Base-by-base conservation (phyloP, 2,113 vertebrate genomes). In the Platichthys stellatus region DNA sequence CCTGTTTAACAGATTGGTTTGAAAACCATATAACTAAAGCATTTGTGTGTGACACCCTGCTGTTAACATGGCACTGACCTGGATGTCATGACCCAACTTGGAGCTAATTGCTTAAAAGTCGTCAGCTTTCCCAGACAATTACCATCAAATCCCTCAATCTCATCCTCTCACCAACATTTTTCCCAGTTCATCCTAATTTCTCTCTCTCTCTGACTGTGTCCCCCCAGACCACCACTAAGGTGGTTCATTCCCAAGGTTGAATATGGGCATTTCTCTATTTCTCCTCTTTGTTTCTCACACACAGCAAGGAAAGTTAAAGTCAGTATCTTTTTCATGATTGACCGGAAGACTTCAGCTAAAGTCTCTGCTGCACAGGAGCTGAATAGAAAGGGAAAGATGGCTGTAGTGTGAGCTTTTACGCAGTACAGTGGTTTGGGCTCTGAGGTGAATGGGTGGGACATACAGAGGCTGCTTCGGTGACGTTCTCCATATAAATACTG, bases 391-490 rank as follows among this genome's bases (percentile, higher is more conserved):
- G 4, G 0, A 43, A 17, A 5, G 14, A 31, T 24, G 18, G 4
- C 1, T 40, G 1, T 2, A 57, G 9, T 17, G 20, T 51, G 14
- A 23, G 51, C 12, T 76, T 80, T 72, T 59, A 17, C 61, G 53
- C 2, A 59, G 23, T 31, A 5, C 51, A 17, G 49, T 49, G 40
- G 23, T 43, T 59, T 10, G 23, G 49, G 54, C 67, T 72, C 66
- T 58, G 24, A 65, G 45, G 17, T 56, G 74, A 63, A 62, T 86
- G 86, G 90, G 90, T 69, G 85, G 88, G 84, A 84, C 88, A 74
- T 68, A 21, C 20, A 70, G 64, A 85, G 76, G 78, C 60, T 61
- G 75, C 47, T 6, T 51, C 17, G 67, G 53, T 71, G 80, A 73
- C 59, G 60, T 64, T 60, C 23, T 20, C 51, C 60, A 28, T 54